Conservation (phyloP, 2,113 vertebrate genomes). For the Ptychochromis oligacanthus region DNA sequence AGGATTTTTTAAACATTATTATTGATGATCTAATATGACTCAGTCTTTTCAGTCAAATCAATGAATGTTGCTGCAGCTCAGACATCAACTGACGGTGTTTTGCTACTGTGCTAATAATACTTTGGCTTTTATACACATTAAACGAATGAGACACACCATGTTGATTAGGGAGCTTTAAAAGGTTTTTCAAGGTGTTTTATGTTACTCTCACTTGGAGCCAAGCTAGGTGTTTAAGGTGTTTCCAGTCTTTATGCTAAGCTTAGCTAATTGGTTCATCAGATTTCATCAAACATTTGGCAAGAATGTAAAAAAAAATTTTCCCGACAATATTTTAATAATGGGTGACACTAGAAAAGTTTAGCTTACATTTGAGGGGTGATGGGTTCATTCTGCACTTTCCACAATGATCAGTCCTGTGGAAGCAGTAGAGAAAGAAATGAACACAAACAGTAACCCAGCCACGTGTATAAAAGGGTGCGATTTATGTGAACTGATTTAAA, state of each 20-base stretch:
- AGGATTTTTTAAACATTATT: neutral
- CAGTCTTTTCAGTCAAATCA: too few relatives aligned
- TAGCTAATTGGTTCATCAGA: neutral
- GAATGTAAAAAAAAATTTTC: neutral
- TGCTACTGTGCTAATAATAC: neutral
- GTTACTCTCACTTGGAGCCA: neutral
- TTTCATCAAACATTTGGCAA: neutral
- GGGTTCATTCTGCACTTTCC: constrained; percentile 9
- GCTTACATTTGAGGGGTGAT: constrained; percentile 42
- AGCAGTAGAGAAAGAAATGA: neutral
- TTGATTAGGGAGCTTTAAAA: too few relatives aligned
- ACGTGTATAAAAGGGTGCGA: neutral
- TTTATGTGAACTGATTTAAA: neutral
- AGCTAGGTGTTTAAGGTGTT: too few relatives aligned
- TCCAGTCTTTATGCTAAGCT: too few relatives aligned
- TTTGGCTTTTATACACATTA: neutral
- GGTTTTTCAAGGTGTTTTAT: neutral
- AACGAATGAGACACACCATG: neutral
- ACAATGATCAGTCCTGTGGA: constrained; percentile 35
- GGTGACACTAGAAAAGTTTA: neutral
- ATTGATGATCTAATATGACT: neutral
- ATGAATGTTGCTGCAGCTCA: too few relatives aligned
- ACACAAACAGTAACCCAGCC: neutral
- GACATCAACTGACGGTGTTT: neutral
- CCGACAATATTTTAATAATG: neutral